Base-by-base conservation (phyloP, 2,888 invertebrate species). In the Antitype chi region DNA sequence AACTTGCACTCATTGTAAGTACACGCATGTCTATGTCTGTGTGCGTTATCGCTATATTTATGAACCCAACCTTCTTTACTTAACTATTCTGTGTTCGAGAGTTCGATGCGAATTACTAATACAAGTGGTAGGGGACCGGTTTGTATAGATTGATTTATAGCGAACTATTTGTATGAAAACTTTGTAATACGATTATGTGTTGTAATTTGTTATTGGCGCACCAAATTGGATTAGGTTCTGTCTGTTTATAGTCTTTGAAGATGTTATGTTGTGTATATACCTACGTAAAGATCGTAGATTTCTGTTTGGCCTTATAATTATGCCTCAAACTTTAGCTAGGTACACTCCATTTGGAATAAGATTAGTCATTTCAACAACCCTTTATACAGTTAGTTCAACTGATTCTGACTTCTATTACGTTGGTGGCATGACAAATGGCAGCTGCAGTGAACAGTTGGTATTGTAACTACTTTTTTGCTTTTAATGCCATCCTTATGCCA, bases 101-200 rank as follows among this genome's bases (percentile, higher is more conserved):
- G 76, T 81, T 86, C 76, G 71, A 72, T 80, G 73, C 62, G 75
- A 76, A 85, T 88, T 77, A 80, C 80, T 78, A 81, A 76, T 76
- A 66, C 47, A 66, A 76, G 75, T 85, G 78, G 89, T 86, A 87
- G 81, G 81, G 78, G 82, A 84, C 89, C 74, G 78, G 81, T 82
- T 82, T 75, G n/a, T 55, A 53, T 66, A 11, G 57, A 86, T 84
- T 86, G 75, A 84, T 84, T 84, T 86, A 84, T 79, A 55, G 68
- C 43, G 9, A 64, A 73, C 84, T 84, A 83, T 84, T 86, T 76
- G 84, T 86, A 76, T 86, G 84, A 80, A 84, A 84, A 84, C 75
- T 86, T 84, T 23, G 57, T 84, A 74, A 86, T 79, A n/a, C 59
- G 62, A 79, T 86, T 84, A 74, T 71, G n/a, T 67, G 68, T 49